Conservation (phyloP, 2,888 invertebrate genomes). For the Pherbina coryleti region DNA sequence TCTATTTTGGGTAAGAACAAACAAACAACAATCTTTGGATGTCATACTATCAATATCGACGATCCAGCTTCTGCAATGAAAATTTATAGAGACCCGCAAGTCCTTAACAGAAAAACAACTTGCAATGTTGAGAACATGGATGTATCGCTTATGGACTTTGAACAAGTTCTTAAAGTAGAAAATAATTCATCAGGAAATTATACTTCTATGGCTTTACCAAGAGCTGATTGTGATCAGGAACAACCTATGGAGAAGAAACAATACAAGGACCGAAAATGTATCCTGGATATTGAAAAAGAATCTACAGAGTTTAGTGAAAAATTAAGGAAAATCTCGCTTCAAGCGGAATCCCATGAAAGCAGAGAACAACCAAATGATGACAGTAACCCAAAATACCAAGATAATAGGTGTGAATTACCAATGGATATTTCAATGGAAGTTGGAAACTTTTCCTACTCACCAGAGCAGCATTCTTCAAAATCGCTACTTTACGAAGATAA, state of each 20-base stretch:
- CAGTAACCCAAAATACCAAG: background rate
- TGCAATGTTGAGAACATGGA: background rate
- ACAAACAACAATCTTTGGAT: no score
- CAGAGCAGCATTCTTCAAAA: background rate
- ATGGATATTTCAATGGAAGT: conserved; percentile 19
- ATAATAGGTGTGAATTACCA: conserved; percentile 3
- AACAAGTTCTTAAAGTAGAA: background rate
- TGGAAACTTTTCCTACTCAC: background rate
- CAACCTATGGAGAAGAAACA: background rate
- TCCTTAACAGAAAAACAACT: background rate
- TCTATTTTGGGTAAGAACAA: no score
- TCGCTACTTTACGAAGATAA: background rate
- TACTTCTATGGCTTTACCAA: no score
- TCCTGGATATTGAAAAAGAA: conserved; percentile 12
- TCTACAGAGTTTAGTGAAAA: conserved; percentile 33
- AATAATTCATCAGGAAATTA: background rate
- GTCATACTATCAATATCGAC: no score
- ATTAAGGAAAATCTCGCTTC: conserved; percentile 28
- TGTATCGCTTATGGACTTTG: background rate
- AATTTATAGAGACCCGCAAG: background rate
- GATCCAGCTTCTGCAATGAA: background rate
- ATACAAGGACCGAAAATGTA: background rate
- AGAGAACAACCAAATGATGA: background rate
- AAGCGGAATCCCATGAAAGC: conserved; percentile 16
- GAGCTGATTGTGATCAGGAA: background rate